Percentiles rank a stretch among this genome's conserved stretches.
These are phyloP conservation scores for Papilio gigon DNA, from an alignment of 2,888 invertebrate genomes.

Conservation along the genomic window DNA sequence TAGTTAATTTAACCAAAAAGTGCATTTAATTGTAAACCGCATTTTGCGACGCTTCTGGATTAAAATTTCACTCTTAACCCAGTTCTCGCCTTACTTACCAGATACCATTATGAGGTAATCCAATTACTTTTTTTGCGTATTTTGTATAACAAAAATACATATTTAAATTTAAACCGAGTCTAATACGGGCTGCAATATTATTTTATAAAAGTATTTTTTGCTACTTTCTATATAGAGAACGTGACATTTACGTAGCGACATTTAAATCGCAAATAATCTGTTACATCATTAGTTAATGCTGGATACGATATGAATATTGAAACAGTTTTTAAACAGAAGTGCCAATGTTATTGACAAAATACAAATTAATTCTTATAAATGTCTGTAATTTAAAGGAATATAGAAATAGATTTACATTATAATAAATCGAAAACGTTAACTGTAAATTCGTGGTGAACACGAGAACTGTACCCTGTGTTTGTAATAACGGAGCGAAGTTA, in stretches of 20 bases:
- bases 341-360: background rate
- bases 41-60: background rate
- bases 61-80: slow-evolving; percentile 9
- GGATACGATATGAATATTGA: too few relatives aligned
- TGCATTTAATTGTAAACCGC: background rate
- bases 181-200: background rate
- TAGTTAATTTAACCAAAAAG: background rate
- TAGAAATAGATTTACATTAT: background rate
- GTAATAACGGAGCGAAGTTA: slow-evolving; percentile 50
- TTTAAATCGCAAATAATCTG: background rate
- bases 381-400: background rate
- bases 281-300: background rate
- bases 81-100: slow-evolving; percentile 8
- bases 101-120: slow-evolving; percentile 17
- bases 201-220: background rate
- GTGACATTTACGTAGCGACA: background rate
- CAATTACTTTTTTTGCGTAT: background rate
- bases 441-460: slow-evolving; percentile 1
- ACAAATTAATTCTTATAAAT: background rate
- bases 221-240: background rate
- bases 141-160: slow-evolving; percentile 10
- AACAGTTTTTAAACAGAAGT: too few relatives aligned
- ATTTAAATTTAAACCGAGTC: background rate
- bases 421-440: slow-evolving; percentile 7
- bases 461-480: slow-evolving; percentile 14